Conservation (phyloP, 2,113 vertebrate genomes). For the Lophochroa leadbeateri region DNA sequence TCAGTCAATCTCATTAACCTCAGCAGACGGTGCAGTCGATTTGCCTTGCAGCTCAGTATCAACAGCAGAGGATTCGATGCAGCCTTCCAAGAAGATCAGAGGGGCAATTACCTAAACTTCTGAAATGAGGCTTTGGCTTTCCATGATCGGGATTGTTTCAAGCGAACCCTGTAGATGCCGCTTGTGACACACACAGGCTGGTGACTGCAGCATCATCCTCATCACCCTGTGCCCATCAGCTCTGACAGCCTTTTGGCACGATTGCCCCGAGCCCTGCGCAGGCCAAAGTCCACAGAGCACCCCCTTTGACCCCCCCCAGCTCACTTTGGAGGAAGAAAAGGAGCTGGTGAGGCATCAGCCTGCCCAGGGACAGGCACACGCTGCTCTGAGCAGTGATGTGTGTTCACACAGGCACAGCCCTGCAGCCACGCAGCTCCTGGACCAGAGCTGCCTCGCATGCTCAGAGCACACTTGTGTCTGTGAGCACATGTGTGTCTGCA, state of each 20-base stretch:
- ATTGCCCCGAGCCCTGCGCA: background rate
- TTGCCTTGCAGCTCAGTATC: background rate
- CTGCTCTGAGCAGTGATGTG: background rate
- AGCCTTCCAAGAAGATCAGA: background rate
- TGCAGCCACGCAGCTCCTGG: background rate
- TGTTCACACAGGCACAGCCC: background rate
- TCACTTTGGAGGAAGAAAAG: background rate
- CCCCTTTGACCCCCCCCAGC: background rate
- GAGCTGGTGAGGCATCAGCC: background rate
- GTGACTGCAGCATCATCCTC: background rate
- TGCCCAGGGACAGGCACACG: background rate
- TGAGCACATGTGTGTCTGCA: background rate
- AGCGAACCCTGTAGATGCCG: background rate
- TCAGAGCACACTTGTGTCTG: background rate
- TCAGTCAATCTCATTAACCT: background rate
- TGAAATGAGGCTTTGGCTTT: background rate
- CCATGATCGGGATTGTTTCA: background rate
- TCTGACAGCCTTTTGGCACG: background rate
- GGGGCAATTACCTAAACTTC: background rate
- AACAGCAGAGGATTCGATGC: background rate
- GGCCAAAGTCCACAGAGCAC: background rate
- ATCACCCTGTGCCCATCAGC: accelerated
- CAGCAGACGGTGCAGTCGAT: background rate
- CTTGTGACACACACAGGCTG: accelerated
- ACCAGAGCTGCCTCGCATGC: accelerated